A percentile compares a stretch with the other conserved stretches of the same genome.
Evolutionary conservation across 1,140 invertebrate genomes (phyloP).

Genomic region (Bombus confusus): DNA sequence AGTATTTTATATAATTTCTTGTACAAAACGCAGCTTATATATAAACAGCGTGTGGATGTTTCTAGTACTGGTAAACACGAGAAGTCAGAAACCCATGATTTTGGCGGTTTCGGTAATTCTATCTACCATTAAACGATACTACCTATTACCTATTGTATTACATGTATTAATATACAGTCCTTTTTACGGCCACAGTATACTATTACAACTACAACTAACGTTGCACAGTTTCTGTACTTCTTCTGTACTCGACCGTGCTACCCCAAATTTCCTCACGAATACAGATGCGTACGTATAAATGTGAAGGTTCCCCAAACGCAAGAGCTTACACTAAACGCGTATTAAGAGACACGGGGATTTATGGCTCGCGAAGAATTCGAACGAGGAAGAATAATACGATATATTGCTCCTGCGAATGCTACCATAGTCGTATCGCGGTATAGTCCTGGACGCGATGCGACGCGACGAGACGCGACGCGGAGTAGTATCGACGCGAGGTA

Average conservation of each 20-base stretch:
- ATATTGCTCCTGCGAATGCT: not conserved
- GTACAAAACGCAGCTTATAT: not conserved
- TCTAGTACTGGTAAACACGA: too few species aligned
- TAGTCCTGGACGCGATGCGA: not conserved
- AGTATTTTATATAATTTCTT: not conserved
- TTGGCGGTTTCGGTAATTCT: too few species aligned
- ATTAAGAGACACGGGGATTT: slow-evolving; percentile 10
- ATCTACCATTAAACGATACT: too few species aligned
- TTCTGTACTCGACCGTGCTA: not conserved
- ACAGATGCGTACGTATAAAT: not conserved
- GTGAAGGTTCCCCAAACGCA: not conserved
- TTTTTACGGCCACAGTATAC: too few species aligned
- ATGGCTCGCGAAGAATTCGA: not conserved
- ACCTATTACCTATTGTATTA: too few species aligned
- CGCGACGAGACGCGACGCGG: too few species aligned
- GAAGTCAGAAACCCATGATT: too few species aligned
- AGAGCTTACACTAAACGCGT: not conserved
- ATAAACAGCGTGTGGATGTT: too few species aligned
- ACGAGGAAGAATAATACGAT: slow-evolving; percentile 28
- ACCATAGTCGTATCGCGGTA: not conserved
- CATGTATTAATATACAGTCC: too few species aligned
- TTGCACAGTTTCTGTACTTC: too few species aligned
- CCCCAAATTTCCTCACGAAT: not conserved
- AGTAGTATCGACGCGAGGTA: slow-evolving; percentile 35
- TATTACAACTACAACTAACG: too few species aligned